Base-by-base conservation (phyloP, 2,797 vertebrate genomes). In the Hydrophis major region DNA sequence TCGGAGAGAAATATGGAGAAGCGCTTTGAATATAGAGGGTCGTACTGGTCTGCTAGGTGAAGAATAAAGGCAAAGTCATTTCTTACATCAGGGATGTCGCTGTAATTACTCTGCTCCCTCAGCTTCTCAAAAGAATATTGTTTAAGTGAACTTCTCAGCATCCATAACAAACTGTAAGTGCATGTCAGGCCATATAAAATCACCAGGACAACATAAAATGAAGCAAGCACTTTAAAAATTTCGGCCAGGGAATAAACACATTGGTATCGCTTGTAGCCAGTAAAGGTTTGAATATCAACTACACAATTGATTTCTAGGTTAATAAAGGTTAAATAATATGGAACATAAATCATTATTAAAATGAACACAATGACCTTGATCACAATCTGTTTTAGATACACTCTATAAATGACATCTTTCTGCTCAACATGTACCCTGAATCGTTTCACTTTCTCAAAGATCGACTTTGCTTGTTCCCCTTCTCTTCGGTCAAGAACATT, bases 61-160 rank as follows among this genome's bases (percentile, higher is more conserved):
- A 98, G 98, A 96, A 98, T 98, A 94, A 98, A 98, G 25, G 98
- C 98, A n/a, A 98, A 98, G 91, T 98, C 98, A 42, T 98, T 98
- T 95, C 97, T 98, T 88, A 98, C 98, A 6, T 98, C 98, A 0
- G 98, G 98, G 94, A 98, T 98, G 89, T 98, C 98, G 4, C 98
- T 98, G 95, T 98, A 98, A 95, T 98, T 98, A 95, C 98, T 98
- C 91, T 98, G 98, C 93, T 98, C 98, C 95, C 98, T 95, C 94
- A 98, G 86, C 0, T 98, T 98, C 95, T 98, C 98, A 93, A 98
- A 98, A 88, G 98, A 98, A 95, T 98, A 98, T 94, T 98, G 98
- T 96, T 98, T 98, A 90, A 98, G 97, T 92, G 98, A 98, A 94
- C 97, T 98, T 96, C 98, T 97, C 92, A 98, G 94, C 98, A 98